Evolutionary conservation across 2,797 vertebrate species (phyloP), one percentile per base, ranked within the genome.

Genomic region (Rhinichthys osculus): DNA sequence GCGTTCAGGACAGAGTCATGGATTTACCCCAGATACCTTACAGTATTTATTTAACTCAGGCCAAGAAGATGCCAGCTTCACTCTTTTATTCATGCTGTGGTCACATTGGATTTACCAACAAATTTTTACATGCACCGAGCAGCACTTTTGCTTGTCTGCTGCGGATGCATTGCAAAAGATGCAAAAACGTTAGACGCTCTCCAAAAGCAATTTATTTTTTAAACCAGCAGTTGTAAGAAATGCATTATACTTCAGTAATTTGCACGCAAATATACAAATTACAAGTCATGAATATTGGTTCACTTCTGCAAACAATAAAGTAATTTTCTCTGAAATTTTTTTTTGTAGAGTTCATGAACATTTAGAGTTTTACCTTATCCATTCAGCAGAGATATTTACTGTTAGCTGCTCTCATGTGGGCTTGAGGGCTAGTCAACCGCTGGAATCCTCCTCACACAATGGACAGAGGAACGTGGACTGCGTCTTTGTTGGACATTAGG

Each of bases 221-320:
- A 72, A n/a, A 59, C 69, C 19, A 82, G 38, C 52, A 72, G 54
- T 35, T 35, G 10, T 52, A 10, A 72, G 67, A 42, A 62, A 73
- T 59, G 44, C 27, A 69, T 81, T 52, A 35, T 33, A 52, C 42
- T 50, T 69, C 40, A 47, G 42, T 47, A 16, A 47, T 67, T 67
- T 81, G 50, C 7, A 35, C 7, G 10, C 27, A 21, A 69, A 50
- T 0, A 33, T 17, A 27, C 27, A 70, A n/a, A 54, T 81, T 54
- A 54, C 71, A 54, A 38, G 38, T 79, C 19, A 81, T 38, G 14
- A 21, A 50, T 13, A 52, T 23, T 7, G 7, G 14, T 38, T 38
- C 8, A 52, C 6, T 54, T 69, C 64, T 16, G 64, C 44, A 81
- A 44, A 27, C 13, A 72, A 35, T 23, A 38, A 35, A 54, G n/a